phyloP scores from a whole-genome alignment of 2,888 invertebrate genomes.

The Macrosiphum euphorbiae region DNA sequence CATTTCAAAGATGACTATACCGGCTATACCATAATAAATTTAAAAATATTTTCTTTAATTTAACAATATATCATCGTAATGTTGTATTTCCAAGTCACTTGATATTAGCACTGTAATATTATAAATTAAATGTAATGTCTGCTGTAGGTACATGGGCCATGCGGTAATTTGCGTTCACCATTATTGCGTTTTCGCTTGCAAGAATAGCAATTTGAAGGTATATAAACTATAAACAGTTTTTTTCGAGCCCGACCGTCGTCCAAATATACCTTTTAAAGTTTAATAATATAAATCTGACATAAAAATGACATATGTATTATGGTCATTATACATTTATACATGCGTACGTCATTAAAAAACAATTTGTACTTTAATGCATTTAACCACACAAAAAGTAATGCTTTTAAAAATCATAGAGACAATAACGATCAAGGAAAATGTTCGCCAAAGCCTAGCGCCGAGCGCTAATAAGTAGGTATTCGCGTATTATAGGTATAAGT shows the following conservation, averaged over 20 bases:
- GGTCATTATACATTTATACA: conserved; percentile 24
- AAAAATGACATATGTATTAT: conserved; percentile 15
- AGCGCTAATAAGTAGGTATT: neutral
- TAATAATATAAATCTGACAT: conserved; percentile 30
- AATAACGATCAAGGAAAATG: neutral
- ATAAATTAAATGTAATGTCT: neutral
- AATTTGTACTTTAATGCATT: conserved; percentile 44
- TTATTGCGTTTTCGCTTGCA: neutral
- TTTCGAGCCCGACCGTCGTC: neutral
- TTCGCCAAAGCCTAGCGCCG: neutral
- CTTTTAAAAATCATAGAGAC: neutral
- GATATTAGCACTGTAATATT: neutral
- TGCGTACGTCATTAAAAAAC: conserved; percentile 49
- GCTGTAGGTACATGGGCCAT: neutral
- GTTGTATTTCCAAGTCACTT: neutral
- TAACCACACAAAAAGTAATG: neutral
- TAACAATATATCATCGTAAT: neutral
- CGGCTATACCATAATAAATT: neutral
- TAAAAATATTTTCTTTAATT: no score
- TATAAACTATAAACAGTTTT: neutral
- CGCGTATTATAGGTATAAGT: neutral
- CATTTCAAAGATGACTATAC: neutral
- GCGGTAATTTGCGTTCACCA: conserved; percentile 8
- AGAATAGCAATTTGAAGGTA: conserved; percentile 8
- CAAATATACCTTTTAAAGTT: conserved; percentile 14